phyloP scores from a whole-genome alignment of 2,113 vertebrate genomes.

The Xyliphius kryptos region DNA sequence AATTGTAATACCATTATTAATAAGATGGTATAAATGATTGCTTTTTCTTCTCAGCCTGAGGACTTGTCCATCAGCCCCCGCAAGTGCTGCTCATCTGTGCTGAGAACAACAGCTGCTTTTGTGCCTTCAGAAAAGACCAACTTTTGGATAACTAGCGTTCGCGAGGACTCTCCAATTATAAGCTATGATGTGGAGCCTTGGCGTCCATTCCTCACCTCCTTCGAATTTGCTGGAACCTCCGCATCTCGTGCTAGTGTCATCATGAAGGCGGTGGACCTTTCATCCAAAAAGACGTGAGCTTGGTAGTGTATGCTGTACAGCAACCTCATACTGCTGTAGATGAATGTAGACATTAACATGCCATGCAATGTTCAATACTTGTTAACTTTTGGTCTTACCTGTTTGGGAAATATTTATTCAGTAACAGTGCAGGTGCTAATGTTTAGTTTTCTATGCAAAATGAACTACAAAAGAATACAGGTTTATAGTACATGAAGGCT shows the following conservation, averaged over 20 bases:
- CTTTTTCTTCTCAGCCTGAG: slow-evolving; percentile 21
- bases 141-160: slow-evolving; percentile 35
- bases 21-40: too few species aligned
- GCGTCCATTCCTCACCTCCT: slow-evolving; percentile 22
- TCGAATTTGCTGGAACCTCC: background rate
- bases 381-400: too few species aligned
- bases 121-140: slow-evolving; percentile 24
- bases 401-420: too few species aligned
- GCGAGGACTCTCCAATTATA: slow-evolving; percentile 37
- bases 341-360: too few species aligned
- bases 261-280: slow-evolving; percentile 33
- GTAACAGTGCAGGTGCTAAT: too few species aligned
- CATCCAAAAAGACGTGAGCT: slow-evolving; percentile 22
- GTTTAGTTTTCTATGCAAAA: too few species aligned
- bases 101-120: slow-evolving; percentile 13
- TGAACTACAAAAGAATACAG: too few species aligned
- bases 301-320: background rate
- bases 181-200: slow-evolving; percentile 33
- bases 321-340: background rate
- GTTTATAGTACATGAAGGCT: too few species aligned
- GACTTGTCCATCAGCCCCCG: slow-evolving; percentile 26
- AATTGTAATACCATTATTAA: too few species aligned
- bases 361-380: too few species aligned
- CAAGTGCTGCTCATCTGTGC: slow-evolving; percentile 6
- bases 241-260: slow-evolving; percentile 19